Evolutionary conservation across 2,113 vertebrate species (phyloP), one percentile per base, ranked within the genome.

Genomic region (Bungarus multicinctus): DNA sequence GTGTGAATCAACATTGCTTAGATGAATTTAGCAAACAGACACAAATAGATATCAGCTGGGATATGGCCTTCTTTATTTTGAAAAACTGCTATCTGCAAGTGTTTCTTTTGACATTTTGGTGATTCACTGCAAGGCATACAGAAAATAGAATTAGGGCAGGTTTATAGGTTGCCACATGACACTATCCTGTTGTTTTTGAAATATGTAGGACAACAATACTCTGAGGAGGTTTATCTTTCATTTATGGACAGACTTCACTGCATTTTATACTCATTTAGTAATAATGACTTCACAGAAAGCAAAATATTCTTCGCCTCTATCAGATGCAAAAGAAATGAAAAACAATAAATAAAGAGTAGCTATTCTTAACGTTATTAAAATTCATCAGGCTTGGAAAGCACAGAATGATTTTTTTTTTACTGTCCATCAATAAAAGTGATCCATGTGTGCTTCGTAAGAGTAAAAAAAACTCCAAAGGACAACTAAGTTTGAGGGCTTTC

Each of bases 161-260:
- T 93, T 93, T 93, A 90, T 87, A 93, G 89, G 89, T 90, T 93
- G 81, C 64, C 92, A 93, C 89, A 87, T 93, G 92, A 87, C 55
- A 60, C 25, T 57, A n/a, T 64, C 81, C 55, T 64, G 55, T 85
- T 87, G 74, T 27, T 93, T 64, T 43, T 87, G 74, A 90, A 64
- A 64, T 93, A 93, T 93, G 81, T 87, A 90, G 92, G 74, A 87
- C 92, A 93, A 45, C 27, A 60, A 60, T 86, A 60, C 92, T 53
- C 92, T 57, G 90, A 90, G 89, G 92, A 93, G 45, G 88, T 43
- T 90, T 93, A 87, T 64, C 89, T 64, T 86, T 90, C 3, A 90
- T 93, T 85, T 64, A 47, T 1, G 43, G 81, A 47, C 50, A 57
- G 92, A 86, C 86, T 57, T 90, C 74, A 90, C 55, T 69, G 50